Evolutionary conservation across 2,797 vertebrate genomes (phyloP).

Genomic region (Decapterus maruadsi): DNA sequence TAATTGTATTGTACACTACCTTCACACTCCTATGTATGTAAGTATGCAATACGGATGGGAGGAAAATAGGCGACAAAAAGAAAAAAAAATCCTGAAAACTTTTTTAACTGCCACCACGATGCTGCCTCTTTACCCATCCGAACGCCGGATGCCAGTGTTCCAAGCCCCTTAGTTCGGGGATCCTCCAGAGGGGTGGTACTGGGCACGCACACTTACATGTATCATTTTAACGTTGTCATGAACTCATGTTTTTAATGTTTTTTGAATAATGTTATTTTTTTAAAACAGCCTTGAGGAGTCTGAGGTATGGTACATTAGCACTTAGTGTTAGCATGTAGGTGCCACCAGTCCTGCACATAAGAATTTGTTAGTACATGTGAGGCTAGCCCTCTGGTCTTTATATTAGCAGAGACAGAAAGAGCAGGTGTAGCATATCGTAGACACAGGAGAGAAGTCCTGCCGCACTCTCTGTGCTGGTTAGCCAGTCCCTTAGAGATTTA

Average conservation of each 20-base stretch:
- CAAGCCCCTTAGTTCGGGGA: slow-evolving; percentile 55
- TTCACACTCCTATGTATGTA: slow-evolving; percentile 83
- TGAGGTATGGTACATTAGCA: slow-evolving; percentile 87
- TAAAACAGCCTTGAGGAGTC: slow-evolving; percentile 78
- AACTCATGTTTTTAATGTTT: slow-evolving; percentile 78
- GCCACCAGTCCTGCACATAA: slow-evolving; percentile 76
- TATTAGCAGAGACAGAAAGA: slow-evolving; percentile 66
- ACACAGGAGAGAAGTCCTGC: slow-evolving; percentile 69
- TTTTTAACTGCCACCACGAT: slow-evolving; percentile 82
- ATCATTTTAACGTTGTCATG: slow-evolving; percentile 74
- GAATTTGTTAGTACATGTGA: slow-evolving; percentile 71
- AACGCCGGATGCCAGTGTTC: slow-evolving; percentile 74
- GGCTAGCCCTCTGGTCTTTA: slow-evolving; percentile 68
- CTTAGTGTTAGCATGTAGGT: slow-evolving; percentile 87
- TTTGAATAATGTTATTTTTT: slow-evolving; percentile 74
- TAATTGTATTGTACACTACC: slow-evolving; percentile 82
- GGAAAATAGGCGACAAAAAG: slow-evolving; percentile 69
- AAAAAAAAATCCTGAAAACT: slow-evolving; percentile 45
- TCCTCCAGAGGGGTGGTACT: slow-evolving; percentile 66
- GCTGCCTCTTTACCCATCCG: slow-evolving; percentile 83
- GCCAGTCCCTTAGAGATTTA: slow-evolving; percentile 78
- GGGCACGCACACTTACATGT: slow-evolving; percentile 75
- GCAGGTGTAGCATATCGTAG: slow-evolving; percentile 82
- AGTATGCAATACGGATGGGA: slow-evolving; percentile 88
- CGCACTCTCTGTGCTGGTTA: slow-evolving; percentile 68